These are phyloP conservation scores for Alfaro cultratus DNA, from an alignment of 2,797 vertebrate genomes.

Conservation along the genomic window DNA sequence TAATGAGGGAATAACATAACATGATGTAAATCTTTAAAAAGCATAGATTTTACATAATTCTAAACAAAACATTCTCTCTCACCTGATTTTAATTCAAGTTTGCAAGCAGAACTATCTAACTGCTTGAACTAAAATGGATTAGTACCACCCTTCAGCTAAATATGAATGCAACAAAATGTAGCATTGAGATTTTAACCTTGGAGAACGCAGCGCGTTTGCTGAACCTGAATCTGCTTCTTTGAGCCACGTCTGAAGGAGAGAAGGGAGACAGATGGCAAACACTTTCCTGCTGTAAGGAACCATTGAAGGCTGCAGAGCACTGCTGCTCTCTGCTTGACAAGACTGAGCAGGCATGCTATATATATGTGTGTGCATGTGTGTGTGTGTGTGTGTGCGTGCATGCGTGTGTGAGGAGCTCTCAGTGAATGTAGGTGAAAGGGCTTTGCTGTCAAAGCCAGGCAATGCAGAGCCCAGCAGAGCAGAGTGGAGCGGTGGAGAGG, in stretches of 20 bases:
- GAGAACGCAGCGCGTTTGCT: background rate
- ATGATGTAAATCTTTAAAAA: too few species aligned
- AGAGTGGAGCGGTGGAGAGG: constrained; percentile 25
- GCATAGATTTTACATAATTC: too few species aligned
- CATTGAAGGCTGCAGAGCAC: constrained; percentile 61
- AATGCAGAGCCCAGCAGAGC: constrained; percentile 60
- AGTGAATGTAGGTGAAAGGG: constrained; percentile 76
- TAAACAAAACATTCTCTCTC: background rate
- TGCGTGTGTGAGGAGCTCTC: constrained; percentile 34
- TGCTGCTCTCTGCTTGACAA: constrained; percentile 64
- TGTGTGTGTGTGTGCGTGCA: background rate
- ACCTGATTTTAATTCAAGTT: background rate
- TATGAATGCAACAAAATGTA: background rate
- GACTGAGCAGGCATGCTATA: constrained; percentile 49
- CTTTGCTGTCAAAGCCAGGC: constrained; percentile 66
- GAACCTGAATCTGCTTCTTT: background rate
- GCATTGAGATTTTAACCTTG: background rate
- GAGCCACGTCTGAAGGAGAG: constrained; percentile 5
- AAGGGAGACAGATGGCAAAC: constrained; percentile 57
- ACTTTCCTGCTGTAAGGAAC: constrained; percentile 56
- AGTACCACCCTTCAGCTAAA: background rate
- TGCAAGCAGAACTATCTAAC: background rate
- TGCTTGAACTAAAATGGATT: background rate
- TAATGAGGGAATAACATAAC: too few species aligned
- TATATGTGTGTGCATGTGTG: background rate